Evolutionary conservation across 2,797 vertebrate genomes (phyloP), one percentile per base, ranked within the genome.

Genomic region (Danio aesculapii): DNA sequence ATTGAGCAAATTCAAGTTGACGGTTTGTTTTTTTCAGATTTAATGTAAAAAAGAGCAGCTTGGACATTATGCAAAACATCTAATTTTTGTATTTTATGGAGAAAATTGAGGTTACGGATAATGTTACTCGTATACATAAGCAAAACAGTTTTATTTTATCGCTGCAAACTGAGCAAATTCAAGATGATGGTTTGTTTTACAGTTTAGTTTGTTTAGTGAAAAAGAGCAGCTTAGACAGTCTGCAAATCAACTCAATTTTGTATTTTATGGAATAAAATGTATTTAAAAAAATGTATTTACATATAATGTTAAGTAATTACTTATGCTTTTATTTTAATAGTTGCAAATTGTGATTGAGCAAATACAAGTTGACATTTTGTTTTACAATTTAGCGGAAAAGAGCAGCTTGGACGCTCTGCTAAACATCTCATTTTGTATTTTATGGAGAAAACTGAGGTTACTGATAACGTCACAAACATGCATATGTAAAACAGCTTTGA

Each of bases 11-110:
- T 44, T 59, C 43, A 49, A 47, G 13, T 47, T 43, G 39, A 11
- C 14, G 46, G 14, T 39, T 68, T 30, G 8, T 47, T 77, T 61
- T 77, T 61, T 78, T 50, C 64, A 59, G 30, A n/a, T 30, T 30
- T 30, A 30, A 3, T 30, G 30, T 30, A 3, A 3, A 30, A 70
- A 71, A 55, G 39, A 71, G 68, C 10, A 55, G 50, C 50, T 55
- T 43, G 50, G 10, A 19, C 68, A 17, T 6, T 71, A 0, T 13
- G 39, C 39, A 55, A 55, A 55, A 71, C 17, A 55, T 55, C 16
- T 53, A 17, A 14, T 68, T 77, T 68, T 17, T 47, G 0, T 4
- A 47, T n/a, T n/a, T 30, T 30, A 30, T 30, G 30, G 30, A 30
- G 30, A 30, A 30, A 30, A 30, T 30, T 30, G 30, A 1, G 30